Conservation (phyloP, 2,888 invertebrate genomes). For the Oscheius sp. region DNA sequence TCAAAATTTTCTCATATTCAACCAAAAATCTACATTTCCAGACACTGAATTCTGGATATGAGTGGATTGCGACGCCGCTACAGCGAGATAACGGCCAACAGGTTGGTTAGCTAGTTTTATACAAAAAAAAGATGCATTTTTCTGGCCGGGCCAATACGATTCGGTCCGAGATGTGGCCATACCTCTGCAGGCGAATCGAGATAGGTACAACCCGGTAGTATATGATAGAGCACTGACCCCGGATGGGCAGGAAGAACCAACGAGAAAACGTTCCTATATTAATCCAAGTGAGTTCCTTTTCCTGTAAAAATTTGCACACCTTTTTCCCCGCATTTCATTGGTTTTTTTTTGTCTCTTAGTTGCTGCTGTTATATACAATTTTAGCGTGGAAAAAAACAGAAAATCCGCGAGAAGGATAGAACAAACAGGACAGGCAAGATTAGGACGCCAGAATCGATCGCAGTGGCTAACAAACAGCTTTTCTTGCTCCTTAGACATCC, state of each 20-base stretch:
- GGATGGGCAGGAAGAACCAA: not conserved
- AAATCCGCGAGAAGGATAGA: not conserved
- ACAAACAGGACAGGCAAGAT: not conserved
- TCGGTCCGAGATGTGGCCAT: not conserved
- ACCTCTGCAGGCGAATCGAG: not conserved
- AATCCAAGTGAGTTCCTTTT: slow-evolving; percentile 8
- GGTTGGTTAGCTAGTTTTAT: not conserved
- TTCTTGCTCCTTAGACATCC: no score
- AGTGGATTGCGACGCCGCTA: slow-evolving; percentile 3
- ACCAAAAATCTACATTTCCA: not conserved
- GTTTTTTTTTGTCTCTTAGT: no score
- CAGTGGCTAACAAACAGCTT: no score
- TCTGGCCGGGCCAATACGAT: not conserved
- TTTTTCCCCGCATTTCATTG: no score
- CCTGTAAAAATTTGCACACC: no score
- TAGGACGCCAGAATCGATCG: no score
- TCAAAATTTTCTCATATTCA: not conserved
- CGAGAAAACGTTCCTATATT: slow-evolving; percentile 8
- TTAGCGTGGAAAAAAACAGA: not conserved
- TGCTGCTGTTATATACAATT: not conserved
- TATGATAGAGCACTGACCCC: slow-evolving; percentile 5
- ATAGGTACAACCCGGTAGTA: not conserved
- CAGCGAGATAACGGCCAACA: slow-evolving; percentile 13
- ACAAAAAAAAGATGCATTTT: slow-evolving; percentile 3
- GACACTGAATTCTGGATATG: not conserved